These are phyloP conservation scores for Eudyptes chrysolophus DNA, from an alignment of 2,113 vertebrate species.

Conservation along the genomic window DNA sequence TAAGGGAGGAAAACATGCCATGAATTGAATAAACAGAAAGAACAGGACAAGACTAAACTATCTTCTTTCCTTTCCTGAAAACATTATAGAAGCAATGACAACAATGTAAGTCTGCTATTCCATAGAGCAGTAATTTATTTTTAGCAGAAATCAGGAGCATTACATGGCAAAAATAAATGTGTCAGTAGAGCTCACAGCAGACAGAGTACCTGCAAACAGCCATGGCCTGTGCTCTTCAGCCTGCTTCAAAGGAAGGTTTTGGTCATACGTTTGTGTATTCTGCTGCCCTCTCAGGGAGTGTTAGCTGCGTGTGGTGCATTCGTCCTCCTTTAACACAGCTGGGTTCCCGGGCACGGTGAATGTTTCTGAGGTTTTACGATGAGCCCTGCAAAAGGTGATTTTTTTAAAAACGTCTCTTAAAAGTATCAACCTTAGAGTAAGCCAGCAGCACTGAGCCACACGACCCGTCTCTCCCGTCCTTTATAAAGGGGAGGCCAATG, in stretches of 20 bases:
- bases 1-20: not conserved
- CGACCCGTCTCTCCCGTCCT: accelerated
- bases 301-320: not conserved
- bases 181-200: not conserved
- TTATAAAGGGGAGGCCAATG: too few relatives aligned
- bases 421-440: not conserved
- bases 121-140: not conserved
- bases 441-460: not conserved
- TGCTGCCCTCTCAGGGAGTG: not conserved
- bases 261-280: not conserved
- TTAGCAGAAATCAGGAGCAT: not conserved
- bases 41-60: not conserved
- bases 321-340: not conserved
- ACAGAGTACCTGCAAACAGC: not conserved
- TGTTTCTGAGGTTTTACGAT: not conserved
- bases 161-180: not conserved
- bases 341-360: not conserved
- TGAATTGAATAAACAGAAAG: not conserved
- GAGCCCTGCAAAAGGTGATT: not conserved
- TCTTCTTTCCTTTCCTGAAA: not conserved
- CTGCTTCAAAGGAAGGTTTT: not conserved
- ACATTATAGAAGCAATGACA: not conserved
- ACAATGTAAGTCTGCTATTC: not conserved
- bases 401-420: not conserved
- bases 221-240: not conserved